Evolutionary conservation across 2,113 vertebrate genomes (phyloP), one percentile per base, ranked within the genome.

Genomic region (Rhinogobius similis): DNA sequence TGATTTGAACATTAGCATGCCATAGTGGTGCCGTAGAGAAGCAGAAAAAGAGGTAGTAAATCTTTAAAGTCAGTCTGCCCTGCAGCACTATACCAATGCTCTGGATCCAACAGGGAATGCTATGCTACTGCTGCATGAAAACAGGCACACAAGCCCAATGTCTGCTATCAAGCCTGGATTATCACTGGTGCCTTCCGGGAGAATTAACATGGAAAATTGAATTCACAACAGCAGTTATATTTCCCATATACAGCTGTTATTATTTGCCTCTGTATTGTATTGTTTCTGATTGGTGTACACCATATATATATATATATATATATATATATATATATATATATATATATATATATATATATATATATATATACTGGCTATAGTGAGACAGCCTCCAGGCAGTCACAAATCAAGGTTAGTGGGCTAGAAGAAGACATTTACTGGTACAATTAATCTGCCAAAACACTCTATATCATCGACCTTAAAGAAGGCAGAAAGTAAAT

Each of bases 41-140:
- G 48, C 46, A 70, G 77, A 68, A 63, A 58, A 56, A 39, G n/a
- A 21, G 41, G 65, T 48, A 36, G 65, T 76, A 62, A 72, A 80
- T 70, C 36, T 72, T 76, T 58, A 70, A 73, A 67, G 44, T 62
- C 50, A 39, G 44, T 46, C 26, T 48, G 48, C 48, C 70, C 72
- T 77, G 82, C 77, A 79, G 74, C 74, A 66, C 11, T 73, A 82
- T 59, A 55, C 43, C 75, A 79, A 59, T 68, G 32, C 13, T 53
- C 21, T 11, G 1, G 0, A 29, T 18, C 82, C 82, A 75, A n/a
- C 44, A 85, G 79, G 63, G 73, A 82, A 70, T 0, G 66, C 50
- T 0, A 70, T 0, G 66, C 50, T 0, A 63, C 50, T 75, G 20
- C 26, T 53, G 39, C 2, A 9, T 71, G 3, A 61, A 58, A 61